Evolutionary conservation across 2,888 invertebrate species (phyloP).

Genomic region (Coleophora deauratella): DNA sequence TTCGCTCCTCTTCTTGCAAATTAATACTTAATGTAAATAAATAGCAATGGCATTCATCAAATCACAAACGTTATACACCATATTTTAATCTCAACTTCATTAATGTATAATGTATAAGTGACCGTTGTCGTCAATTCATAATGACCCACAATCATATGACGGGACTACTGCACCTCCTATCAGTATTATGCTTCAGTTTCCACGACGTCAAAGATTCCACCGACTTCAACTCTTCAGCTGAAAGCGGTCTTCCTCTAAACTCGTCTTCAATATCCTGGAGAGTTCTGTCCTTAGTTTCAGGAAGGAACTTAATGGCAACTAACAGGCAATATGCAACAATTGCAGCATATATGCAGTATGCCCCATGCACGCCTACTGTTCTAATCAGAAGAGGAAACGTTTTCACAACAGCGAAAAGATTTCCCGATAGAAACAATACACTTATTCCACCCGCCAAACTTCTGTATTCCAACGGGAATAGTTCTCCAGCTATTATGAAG

Average conservation of each 20-base stretch:
- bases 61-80: too few species aligned
- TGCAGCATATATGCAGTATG: conserved; percentile 35
- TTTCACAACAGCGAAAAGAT: conserved; percentile 47
- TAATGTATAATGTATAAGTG: too few species aligned
- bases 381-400: conserved; percentile 39
- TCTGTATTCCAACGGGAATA: conserved; percentile 75
- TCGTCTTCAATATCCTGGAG: conserved; percentile 56
- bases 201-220: conserved; percentile 29
- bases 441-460: conserved; percentile 69
- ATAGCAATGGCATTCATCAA: too few species aligned
- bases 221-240: conserved; percentile 32
- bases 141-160: conserved; percentile 16
- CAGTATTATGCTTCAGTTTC: conserved; percentile 20
- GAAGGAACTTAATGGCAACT: conserved; percentile 38
- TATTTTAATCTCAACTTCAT: too few species aligned
- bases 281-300: conserved; percentile 56
- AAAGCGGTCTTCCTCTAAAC: conserved; percentile 39
- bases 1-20: too few species aligned
- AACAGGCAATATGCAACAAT: conserved; percentile 38
- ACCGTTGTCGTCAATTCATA: too few species aligned
- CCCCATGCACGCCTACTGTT: conserved; percentile 37
- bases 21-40: too few species aligned
- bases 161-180: conserved; percentile 31
- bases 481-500: conserved; percentile 80
- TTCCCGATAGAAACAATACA: conserved; percentile 39